These are phyloP conservation scores for Thymelicus acteon DNA, from an alignment of 2,888 invertebrate species.

Conservation along the genomic window DNA sequence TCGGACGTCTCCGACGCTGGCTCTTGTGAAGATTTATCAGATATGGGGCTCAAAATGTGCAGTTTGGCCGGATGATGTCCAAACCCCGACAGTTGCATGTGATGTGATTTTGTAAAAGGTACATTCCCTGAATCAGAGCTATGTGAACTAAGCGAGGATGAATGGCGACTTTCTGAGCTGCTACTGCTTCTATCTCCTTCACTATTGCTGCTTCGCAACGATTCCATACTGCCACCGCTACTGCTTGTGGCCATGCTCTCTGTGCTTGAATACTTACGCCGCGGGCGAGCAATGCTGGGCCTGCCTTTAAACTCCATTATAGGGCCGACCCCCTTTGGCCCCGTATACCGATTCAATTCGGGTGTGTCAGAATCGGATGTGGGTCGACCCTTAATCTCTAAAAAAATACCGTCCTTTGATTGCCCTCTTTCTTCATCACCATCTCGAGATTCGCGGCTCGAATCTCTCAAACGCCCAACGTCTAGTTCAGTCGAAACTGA, in stretches of 20 bases:
- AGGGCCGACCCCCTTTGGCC: constrained; percentile 85
- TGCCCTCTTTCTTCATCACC: constrained; percentile 90
- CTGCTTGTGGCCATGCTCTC: constrained; percentile 95
- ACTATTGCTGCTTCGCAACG: constrained; percentile 93
- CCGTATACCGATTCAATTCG: constrained; percentile 82
- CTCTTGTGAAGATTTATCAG: constrained; percentile 95
- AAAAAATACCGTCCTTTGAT: constrained; percentile 88
- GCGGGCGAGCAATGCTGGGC: constrained; percentile 78
- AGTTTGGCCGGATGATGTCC: constrained; percentile 90
- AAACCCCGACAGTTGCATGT: constrained; percentile 88
- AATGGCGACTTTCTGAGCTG: constrained; percentile 93
- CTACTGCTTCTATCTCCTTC: constrained; percentile 94
- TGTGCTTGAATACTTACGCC: constrained; percentile 90
- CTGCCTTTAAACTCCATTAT: constrained; percentile 87
- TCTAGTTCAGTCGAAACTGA: constrained; percentile 75
- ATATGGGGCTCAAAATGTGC: constrained; percentile 94
- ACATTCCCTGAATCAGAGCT: constrained; percentile 92
- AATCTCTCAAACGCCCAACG: constrained; percentile 78
- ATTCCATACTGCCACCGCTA: constrained; percentile 95
- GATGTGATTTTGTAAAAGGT: constrained; percentile 85
- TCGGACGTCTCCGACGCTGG: constrained; percentile 93
- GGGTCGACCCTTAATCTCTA: constrained; percentile 90
- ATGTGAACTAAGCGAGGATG: constrained; percentile 93
- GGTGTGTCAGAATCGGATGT: constrained; percentile 84
- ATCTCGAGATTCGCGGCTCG: constrained; percentile 84